Base-by-base conservation (phyloP, 2,797 vertebrate species). In the Tamandua tetradactyla region DNA sequence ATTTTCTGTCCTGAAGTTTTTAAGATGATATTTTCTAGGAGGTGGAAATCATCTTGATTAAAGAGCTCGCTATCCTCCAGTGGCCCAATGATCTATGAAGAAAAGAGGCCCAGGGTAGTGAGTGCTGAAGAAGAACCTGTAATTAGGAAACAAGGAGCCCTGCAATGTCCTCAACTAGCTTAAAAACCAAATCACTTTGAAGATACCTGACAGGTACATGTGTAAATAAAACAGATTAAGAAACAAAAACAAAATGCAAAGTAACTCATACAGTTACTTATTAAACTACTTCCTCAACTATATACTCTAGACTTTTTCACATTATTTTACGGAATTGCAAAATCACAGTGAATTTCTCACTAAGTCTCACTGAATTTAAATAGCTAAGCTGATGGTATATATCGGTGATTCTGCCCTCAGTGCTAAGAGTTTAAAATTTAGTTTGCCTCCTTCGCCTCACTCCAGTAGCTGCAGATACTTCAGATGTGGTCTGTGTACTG, bases 41-140 rank as follows among this genome's bases (percentile, higher is more conserved):
- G 99, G 94, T 99, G 98, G 97, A 99, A 99, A 98, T 99, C 99
- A 4, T 99, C 99, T 96, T 99, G 99, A 97, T 99, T 99, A 97
- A 99, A 99, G 94, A 99, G 98, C 97, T 99, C 99, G 11, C 97
- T 98, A 30, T 99, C 98, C 64, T 99, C 99, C 96, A 99, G 98
- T 0, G 99, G 99, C 64, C 99, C 99, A 94, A 99, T 99, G 94
- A 99, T 98, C 99, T 99, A 97, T 20, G 87, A 57, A 83, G n/a
- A 85, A 93, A 89, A 32, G 0, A 52, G 11, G 30, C 92, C 32
- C 5, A 57, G 55, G 9, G 35, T 20, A 25, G 57, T 90, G 90
- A 96, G 42, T 23, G 47, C 15, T 68, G 37, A 32, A 92, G 15
- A 35, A 18, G 32, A 18, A 18, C 23, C 42, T 32, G 25, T 25